Percentiles rank a stretch among this genome's conserved stretches.
Evolutionary conservation across 2,888 invertebrate genomes (phyloP).

Genomic region (Colletes collaris): DNA sequence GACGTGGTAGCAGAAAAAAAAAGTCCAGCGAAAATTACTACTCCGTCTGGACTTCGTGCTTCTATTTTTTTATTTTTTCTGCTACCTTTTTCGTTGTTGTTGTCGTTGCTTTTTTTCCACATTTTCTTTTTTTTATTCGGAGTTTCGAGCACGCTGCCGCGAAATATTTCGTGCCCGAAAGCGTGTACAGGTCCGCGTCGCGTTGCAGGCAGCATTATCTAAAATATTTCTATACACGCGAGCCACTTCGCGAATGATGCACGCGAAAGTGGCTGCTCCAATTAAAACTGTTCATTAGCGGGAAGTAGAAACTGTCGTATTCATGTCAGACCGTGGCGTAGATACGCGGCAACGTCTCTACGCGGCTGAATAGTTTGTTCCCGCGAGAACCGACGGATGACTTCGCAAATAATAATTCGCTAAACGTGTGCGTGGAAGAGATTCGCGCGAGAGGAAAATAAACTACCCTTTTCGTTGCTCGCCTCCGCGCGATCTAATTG

Average conservation of each 20-base stretch:
- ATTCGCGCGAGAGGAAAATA: not conserved
- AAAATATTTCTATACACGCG: slow-evolving; percentile 20
- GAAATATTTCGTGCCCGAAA: not conserved
- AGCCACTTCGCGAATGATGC: slow-evolving; percentile 28
- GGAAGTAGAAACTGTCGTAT: slow-evolving; percentile 13
- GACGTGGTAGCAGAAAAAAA: too few relatives aligned
- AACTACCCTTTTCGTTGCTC: not conserved
- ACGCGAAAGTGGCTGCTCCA: slow-evolving; percentile 35
- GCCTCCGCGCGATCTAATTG: not conserved
- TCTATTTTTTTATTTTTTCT: too few relatives aligned
- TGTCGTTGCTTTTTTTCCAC: too few relatives aligned
- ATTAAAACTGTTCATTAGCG: slow-evolving; percentile 46
- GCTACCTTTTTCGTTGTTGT: too few relatives aligned
- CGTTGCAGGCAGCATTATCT: slow-evolving; percentile 15
- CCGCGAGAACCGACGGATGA: not conserved
- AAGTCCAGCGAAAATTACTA: too few relatives aligned
- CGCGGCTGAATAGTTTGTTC: slow-evolving; percentile 2
- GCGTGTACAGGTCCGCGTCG: not conserved
- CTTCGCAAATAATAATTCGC: slow-evolving; percentile 33
- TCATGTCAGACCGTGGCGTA: slow-evolving; percentile 11
- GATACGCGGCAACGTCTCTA: not conserved
- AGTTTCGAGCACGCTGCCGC: not conserved
- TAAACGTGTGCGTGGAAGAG: not conserved
- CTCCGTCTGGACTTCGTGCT: too few relatives aligned
- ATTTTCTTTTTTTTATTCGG: too few relatives aligned